A percentile compares a stretch with the other conserved stretches of the same genome.
These are phyloP conservation scores for Gambusia holbrooki DNA, from an alignment of 2,113 vertebrate genomes.

Conservation along the genomic window DNA sequence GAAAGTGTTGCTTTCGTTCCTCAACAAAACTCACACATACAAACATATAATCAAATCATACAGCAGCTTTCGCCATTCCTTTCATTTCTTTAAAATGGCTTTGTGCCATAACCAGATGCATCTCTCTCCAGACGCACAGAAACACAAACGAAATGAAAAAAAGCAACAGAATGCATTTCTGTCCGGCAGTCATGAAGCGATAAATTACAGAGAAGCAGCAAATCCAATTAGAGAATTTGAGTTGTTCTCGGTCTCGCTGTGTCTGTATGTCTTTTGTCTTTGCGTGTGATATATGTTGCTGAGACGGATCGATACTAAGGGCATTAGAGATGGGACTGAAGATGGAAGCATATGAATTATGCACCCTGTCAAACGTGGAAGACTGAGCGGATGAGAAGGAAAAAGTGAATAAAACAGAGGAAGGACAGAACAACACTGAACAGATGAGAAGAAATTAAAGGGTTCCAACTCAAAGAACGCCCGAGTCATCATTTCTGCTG, in stretches of 20 bases:
- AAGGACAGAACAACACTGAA: conserved; percentile 64
- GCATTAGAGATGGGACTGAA: conserved; percentile 88
- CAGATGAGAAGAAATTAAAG: conserved; percentile 22
- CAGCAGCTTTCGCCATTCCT: conserved; percentile 16
- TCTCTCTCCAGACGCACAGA: conserved; percentile 11
- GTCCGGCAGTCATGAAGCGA: conserved; percentile 45
- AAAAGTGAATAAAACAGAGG: conserved; percentile 33
- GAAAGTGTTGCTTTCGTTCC: neutral
- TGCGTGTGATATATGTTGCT: conserved; percentile 37
- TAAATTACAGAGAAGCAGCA: conserved; percentile 54
- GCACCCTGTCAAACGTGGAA: conserved; percentile 89
- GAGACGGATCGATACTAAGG: conserved; percentile 94
- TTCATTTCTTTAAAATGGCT: conserved; percentile 39
- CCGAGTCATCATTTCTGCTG: conserved; percentile 90
- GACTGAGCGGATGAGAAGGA: conserved; percentile 42
- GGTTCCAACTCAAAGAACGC: conserved; percentile 81
- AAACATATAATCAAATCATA: conserved; percentile 52
- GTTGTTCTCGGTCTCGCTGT: conserved; percentile 16
- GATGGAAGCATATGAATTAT: conserved; percentile 93
- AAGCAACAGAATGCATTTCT: conserved; percentile 61
- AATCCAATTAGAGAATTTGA: conserved; percentile 64
- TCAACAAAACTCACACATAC: too few species aligned
- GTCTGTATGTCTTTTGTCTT: conserved; percentile 28
- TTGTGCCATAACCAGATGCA: conserved; percentile 32
- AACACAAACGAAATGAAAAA: conserved; percentile 54